These are phyloP conservation scores for Oreotrochilus melanogaster DNA, from an alignment of 2,113 vertebrate species.

Conservation along the genomic window DNA sequence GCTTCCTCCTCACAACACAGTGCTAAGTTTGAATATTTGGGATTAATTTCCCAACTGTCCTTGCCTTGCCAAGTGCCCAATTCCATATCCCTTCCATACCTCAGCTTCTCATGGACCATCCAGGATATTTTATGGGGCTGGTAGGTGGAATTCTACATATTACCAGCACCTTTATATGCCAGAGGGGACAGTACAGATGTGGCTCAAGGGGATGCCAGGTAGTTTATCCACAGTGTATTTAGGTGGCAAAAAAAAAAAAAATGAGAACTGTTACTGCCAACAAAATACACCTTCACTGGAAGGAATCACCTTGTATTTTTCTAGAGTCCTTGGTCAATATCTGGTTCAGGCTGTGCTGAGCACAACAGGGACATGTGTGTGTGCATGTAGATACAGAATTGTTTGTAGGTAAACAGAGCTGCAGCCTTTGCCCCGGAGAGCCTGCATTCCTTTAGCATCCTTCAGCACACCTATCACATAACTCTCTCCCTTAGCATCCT, in stretches of 20 bases:
- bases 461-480: background rate
- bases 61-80: background rate
- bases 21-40: background rate
- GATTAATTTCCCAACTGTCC: background rate
- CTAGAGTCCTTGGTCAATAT: background rate
- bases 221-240: background rate
- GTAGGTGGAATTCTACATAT: background rate
- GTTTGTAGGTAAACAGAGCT: background rate
- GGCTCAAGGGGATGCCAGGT: background rate
- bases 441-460: background rate
- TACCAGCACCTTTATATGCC: background rate
- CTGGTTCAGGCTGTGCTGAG: background rate
- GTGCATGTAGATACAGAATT: background rate
- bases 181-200: background rate
- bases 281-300: background rate
- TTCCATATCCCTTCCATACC: background rate
- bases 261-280: background rate
- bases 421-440: background rate
- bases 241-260: background rate
- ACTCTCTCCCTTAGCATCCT: background rate
- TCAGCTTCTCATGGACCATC: background rate
- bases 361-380: fast-evolving
- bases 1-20: background rate
- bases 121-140: background rate
- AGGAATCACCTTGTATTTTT: background rate